Conservation (phyloP, 2,113 vertebrate genomes). For the Chamaetylas fuelleborni region DNA sequence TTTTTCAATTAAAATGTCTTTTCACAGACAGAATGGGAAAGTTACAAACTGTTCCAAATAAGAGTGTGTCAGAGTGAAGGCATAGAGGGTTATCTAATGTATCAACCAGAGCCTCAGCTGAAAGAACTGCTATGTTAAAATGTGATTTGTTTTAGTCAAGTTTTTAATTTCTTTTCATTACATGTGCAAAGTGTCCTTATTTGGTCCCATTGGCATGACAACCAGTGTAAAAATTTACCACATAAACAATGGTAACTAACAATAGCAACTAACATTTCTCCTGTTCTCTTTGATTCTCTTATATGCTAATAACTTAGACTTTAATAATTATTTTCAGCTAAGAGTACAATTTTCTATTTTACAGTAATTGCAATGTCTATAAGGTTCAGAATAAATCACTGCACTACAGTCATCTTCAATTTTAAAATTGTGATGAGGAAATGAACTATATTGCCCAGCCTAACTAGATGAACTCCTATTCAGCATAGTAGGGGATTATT, state of each 20-base stretch:
- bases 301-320: conserved; percentile 40
- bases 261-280: background rate
- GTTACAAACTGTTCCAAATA: conserved; percentile 65
- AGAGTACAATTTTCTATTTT: conserved; percentile 7
- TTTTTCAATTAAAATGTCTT: conserved; percentile 82
- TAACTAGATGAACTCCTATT: background rate
- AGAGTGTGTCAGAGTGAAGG: conserved; percentile 19
- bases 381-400: conserved; percentile 22
- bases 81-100: conserved; percentile 3
- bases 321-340: conserved; percentile 15
- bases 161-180: conserved; percentile 38
- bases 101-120: background rate
- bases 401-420: background rate
- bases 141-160: conserved; percentile 52
- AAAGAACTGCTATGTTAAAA: background rate
- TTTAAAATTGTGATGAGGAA: background rate
- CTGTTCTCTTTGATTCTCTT: background rate
- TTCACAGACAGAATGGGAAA: conserved; percentile 61
- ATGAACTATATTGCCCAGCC: background rate
- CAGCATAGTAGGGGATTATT: background rate
- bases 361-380: background rate
- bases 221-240: background rate
- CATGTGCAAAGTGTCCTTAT: background rate
- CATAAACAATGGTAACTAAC: background rate
- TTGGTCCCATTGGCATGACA: background rate